Conservation (phyloP, 1,140 invertebrate species). For the Chionoecetes opilio region DNA sequence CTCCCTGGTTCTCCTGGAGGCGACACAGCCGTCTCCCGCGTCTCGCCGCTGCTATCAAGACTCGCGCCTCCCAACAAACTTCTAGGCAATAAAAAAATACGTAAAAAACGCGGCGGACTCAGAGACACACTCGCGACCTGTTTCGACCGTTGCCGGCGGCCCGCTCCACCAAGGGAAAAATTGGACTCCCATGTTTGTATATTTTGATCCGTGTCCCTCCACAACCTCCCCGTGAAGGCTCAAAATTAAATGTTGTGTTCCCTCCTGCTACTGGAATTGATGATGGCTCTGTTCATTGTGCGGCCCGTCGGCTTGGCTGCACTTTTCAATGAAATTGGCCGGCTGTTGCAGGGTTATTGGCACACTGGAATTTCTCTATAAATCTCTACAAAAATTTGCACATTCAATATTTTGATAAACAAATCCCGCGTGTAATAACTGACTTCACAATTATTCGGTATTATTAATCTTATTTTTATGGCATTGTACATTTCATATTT, state of each 20-base stretch:
- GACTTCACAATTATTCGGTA: not conserved
- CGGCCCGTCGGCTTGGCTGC: conserved; percentile 36
- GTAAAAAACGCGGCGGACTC: not conserved
- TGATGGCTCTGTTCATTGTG: conserved; percentile 51
- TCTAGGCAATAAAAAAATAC: conserved; percentile 35
- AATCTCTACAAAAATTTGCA: not conserved
- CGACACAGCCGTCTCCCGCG: conserved; percentile 29
- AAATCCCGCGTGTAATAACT: not conserved
- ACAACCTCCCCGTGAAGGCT: not conserved
- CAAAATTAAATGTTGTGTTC: conserved; percentile 36
- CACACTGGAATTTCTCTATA: conserved; percentile 55
- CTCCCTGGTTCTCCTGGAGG: not conserved
- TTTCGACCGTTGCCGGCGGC: not conserved
- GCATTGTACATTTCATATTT: not conserved
- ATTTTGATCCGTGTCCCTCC: conserved; percentile 34
- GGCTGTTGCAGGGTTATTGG: conserved; percentile 50
- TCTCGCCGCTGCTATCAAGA: conserved; percentile 40
- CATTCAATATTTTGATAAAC: not conserved
- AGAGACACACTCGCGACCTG: conserved; percentile 1
- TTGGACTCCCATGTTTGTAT: not conserved
- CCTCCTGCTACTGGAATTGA: conserved; percentile 32
- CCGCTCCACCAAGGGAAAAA: not conserved
- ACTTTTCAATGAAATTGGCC: conserved; percentile 52
- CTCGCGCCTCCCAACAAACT: conserved; percentile 42
- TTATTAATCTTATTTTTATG: not conserved